Conservation (phyloP, 2,888 invertebrate genomes). For the Metacarcinus magister region DNA sequence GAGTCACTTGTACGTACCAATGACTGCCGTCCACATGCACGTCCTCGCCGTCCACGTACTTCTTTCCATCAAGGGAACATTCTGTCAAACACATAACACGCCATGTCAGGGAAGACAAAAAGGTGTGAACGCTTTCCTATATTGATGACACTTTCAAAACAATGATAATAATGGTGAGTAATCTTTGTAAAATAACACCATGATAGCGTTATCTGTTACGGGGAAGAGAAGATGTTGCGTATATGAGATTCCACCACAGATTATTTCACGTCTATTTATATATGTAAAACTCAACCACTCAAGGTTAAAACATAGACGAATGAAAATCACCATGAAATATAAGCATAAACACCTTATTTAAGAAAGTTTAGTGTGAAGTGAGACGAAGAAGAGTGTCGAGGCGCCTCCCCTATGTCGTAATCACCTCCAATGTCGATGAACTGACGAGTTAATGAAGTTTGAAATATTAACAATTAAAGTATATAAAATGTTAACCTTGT, state of each 20-base stretch:
- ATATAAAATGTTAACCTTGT: too few species aligned
- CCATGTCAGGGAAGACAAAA: background rate
- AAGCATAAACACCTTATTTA: background rate
- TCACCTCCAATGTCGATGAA: too few species aligned
- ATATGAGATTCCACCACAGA: too few species aligned
- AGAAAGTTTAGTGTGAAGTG: background rate
- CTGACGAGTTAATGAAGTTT: too few species aligned
- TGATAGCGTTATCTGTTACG: too few species aligned
- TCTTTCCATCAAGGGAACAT: constrained; percentile 83
- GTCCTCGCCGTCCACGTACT: constrained; percentile 83
- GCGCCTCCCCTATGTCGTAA: too few species aligned
- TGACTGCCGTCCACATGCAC: constrained; percentile 83
- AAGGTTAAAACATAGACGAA: background rate
- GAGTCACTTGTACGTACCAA: constrained; percentile 82
- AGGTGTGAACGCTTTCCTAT: background rate
- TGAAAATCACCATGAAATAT: background rate
- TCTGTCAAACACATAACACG: constrained; percentile 80
- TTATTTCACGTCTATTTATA: too few species aligned
- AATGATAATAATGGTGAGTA: too few species aligned
- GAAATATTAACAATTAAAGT: too few species aligned
- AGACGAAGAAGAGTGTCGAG: background rate
- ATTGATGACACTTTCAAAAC: too few species aligned
- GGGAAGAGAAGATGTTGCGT: too few species aligned
- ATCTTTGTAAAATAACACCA: too few species aligned
- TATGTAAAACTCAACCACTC: background rate